A percentile compares a stretch with the other conserved stretches of the same genome.
Evolutionary conservation across 2,113 vertebrate species (phyloP).

Genomic region (Brachirus orientalis): DNA sequence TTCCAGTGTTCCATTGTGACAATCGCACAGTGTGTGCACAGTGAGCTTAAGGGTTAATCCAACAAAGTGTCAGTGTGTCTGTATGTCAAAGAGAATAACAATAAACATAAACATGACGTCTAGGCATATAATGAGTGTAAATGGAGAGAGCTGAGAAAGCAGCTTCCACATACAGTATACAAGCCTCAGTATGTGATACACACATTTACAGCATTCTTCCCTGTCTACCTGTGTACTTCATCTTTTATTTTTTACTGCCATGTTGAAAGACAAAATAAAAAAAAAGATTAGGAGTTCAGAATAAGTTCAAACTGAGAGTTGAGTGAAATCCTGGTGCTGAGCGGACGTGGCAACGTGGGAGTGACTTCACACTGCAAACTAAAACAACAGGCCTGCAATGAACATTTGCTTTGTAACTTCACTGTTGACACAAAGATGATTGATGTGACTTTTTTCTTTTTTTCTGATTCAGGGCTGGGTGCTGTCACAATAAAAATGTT

Average conservation of each 20-base stretch:
- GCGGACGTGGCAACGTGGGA: constrained; percentile 5
- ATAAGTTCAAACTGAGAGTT: constrained; percentile 20
- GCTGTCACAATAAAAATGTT: too few species aligned
- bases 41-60: constrained; percentile 42
- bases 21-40: constrained; percentile 34
- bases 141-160: constrained; percentile 41
- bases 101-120: constrained; percentile 44
- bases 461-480: too few species aligned
- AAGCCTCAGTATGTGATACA: too few species aligned
- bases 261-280: constrained; percentile 22
- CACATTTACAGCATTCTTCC: too few species aligned
- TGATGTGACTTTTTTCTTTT: not conserved
- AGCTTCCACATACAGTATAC: constrained; percentile 18
- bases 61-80: constrained; percentile 48
- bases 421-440: not conserved
- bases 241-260: constrained; percentile 12
- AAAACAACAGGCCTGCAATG: constrained; percentile 16
- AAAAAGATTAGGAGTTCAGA: constrained; percentile 45
- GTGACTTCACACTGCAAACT: not conserved
- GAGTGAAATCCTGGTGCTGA: constrained; percentile 18
- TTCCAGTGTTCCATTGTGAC: constrained; percentile 52
- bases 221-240: too few species aligned
- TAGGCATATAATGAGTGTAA: constrained; percentile 37
- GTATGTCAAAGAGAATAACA: constrained; percentile 48
- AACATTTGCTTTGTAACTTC: not conserved